phyloP scores from a whole-genome alignment of 2,113 vertebrate species.

The Stegostoma tigrinum region DNA sequence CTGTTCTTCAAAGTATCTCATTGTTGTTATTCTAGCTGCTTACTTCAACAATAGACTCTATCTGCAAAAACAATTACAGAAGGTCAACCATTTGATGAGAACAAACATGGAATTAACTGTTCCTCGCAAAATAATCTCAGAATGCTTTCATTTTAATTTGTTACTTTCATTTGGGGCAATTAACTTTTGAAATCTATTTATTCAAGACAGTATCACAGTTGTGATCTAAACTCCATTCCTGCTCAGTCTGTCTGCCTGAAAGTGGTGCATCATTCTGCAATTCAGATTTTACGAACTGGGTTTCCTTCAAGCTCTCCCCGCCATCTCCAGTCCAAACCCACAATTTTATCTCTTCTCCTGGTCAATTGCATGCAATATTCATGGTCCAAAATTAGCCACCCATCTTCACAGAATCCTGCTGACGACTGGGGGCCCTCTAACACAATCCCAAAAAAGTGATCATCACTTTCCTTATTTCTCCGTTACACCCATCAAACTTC shows the following conservation, averaged over 20 bases:
- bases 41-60: background rate
- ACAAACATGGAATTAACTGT: background rate
- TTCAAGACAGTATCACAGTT: background rate
- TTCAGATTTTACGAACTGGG: background rate
- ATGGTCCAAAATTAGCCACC: background rate
- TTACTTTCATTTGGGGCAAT: background rate
- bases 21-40: background rate
- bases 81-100: background rate
- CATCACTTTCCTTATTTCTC: no score
- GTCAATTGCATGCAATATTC: background rate
- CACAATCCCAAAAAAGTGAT: no score
- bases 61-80: background rate
- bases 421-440: no score
- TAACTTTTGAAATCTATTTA: background rate
- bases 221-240: background rate
- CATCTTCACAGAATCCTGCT: background rate
- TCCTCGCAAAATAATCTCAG: background rate
- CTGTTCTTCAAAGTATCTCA: background rate
- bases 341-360: background rate
- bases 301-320: background rate
- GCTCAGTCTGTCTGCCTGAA: background rate
- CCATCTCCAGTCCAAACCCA: background rate
- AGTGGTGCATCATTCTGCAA: background rate
- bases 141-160: background rate
- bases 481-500: no score